These are phyloP conservation scores for Manis pentadactyla DNA, from an alignment of 2,797 vertebrate species.

Conservation along the genomic window DNA sequence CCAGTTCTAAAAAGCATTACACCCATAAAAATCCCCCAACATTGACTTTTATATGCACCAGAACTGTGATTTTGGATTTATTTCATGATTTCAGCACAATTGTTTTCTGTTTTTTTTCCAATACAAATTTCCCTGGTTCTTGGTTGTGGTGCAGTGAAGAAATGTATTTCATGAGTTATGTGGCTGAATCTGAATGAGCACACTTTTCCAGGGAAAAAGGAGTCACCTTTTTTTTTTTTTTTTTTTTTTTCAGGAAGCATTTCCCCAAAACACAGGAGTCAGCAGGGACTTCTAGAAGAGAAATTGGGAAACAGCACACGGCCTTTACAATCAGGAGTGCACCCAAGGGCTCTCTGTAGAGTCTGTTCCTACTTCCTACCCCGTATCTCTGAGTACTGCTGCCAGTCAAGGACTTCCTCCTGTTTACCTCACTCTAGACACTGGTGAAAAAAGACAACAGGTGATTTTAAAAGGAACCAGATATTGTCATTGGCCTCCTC, in stretches of 20 bases:
- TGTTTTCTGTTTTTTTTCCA: background rate
- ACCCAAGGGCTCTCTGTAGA: background rate
- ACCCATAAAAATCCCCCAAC: conserved; percentile 62
- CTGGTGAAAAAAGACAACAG: background rate
- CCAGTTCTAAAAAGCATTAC: conserved; percentile 67
- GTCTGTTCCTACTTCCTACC: background rate
- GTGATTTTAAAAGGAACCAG: background rate
- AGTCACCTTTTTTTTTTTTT: background rate
- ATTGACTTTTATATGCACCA: conserved; percentile 37
- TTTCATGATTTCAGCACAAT: conserved; percentile 73
- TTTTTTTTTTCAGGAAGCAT: background rate
- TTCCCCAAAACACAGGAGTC: conserved; percentile 10
- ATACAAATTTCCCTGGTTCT: conserved; percentile 3
- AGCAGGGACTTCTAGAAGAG: background rate
- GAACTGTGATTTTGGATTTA: conserved; percentile 55
- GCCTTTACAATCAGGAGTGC: background rate
- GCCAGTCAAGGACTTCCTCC: background rate
- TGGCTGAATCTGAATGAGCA: background rate
- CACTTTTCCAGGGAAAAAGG: background rate
- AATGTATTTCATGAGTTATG: background rate
- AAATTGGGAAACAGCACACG: background rate
- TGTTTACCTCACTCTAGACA: background rate
- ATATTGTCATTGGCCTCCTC: background rate
- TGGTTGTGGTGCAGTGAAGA: background rate
- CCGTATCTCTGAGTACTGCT: no score